Base-by-base conservation (phyloP, 2,888 invertebrate species). In the Hypselothyrea guttata region DNA sequence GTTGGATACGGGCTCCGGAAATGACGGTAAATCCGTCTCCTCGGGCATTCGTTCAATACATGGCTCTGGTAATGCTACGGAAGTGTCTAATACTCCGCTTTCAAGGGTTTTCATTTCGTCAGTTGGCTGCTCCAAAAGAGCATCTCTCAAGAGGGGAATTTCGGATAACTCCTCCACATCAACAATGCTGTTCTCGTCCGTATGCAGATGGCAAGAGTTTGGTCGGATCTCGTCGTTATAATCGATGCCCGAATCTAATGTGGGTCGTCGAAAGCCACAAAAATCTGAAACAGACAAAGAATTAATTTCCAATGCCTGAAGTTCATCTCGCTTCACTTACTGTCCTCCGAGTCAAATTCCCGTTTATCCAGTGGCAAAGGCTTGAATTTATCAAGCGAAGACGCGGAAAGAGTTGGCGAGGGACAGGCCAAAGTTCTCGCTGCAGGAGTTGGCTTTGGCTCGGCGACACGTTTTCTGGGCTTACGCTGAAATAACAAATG, bases 221-320 rank as follows among this genome's bases (percentile, higher is more conserved):
- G 31, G 48, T 46, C 47, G n/a, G n/a, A 22, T 40, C 4, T 41
- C 2, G 0, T 82, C 78, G 7, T 82, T 75, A 1, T 57, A 13
- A 4, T 84, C 77, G 7, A 56, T 55, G 0, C 78, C 78, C 1
- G 85, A 78, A 28, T 78, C 78, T 31, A 33, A 34, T 0, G 83
- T 78, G 4, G 55, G 46, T 8, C 83, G 51, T 12, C 71, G 58
- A 8, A 71, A 78, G 1, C 85, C 78, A 4, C 58, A 27, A 22
- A 78, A 85, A 15, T 85, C 85, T 78, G 28, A n/a, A 9, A 22
- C 15, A 15, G 1, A 5, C 0, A 7, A 30, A 7, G 4, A 7
- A 9, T 45, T 3, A 27, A n/a, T 31, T 34, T 1, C 2, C 13
- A 4, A 16, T 9, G 0, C 37, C 5, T 9, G 5, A 27, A 18